A percentile compares a stretch with the other conserved stretches of the same genome.
phyloP scores from a whole-genome alignment of 2,888 invertebrate genomes.

The Plagiodera versicolora region DNA sequence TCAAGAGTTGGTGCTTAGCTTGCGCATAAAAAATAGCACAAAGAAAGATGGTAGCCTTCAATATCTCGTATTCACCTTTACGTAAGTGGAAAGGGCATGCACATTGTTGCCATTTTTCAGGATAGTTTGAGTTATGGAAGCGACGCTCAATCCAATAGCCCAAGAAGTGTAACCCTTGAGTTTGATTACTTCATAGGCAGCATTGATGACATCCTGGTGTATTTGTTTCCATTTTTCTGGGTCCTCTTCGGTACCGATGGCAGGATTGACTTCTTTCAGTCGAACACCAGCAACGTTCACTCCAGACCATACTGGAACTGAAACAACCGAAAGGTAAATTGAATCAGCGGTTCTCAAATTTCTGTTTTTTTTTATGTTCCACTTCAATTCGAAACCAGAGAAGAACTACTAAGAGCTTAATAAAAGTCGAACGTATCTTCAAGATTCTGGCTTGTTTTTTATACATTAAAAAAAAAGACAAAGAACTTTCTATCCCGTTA shows the following conservation, averaged over 20 bases:
- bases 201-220: slow-evolving; percentile 80
- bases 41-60: background rate
- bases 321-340: too few relatives aligned
- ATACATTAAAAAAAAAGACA: too few relatives aligned
- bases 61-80: slow-evolving; percentile 63
- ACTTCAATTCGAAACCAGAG: too few relatives aligned
- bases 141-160: slow-evolving; percentile 83
- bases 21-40: background rate
- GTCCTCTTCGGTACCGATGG: slow-evolving; percentile 72
- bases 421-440: too few relatives aligned
- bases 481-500: too few relatives aligned
- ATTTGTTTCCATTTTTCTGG: slow-evolving; percentile 77
- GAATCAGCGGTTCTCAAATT: too few relatives aligned
- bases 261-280: slow-evolving; percentile 75
- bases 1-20: too few relatives aligned
- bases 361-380: too few relatives aligned
- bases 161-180: slow-evolving; percentile 90
- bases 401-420: too few relatives aligned
- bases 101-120: slow-evolving; percentile 73
- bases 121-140: slow-evolving; percentile 71
- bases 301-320: slow-evolving; percentile 92
- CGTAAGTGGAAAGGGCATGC: slow-evolving; percentile 77
- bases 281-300: slow-evolving; percentile 90
- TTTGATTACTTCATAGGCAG: slow-evolving; percentile 85
- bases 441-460: too few relatives aligned